Evolutionary conservation across 2,113 vertebrate species (phyloP).

Genomic region (Kryptolebias marmoratus): DNA sequence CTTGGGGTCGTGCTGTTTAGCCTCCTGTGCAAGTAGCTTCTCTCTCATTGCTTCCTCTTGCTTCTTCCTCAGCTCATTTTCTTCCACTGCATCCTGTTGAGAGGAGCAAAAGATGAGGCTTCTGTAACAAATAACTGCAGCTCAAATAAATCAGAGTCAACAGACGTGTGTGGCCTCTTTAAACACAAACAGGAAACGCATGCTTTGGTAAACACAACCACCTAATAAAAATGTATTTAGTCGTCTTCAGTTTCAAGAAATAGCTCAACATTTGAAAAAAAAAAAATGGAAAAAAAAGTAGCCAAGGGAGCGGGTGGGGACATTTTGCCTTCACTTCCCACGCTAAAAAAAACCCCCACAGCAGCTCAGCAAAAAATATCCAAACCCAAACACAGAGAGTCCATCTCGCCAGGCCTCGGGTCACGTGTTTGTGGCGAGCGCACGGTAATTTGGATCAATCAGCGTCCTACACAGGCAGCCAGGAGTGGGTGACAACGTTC

Average conservation of each 20-base stretch:
- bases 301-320: background rate
- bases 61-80: conserved; percentile 91
- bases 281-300: background rate
- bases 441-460: conserved; percentile 4
- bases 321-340: background rate
- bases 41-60: conserved; percentile 94
- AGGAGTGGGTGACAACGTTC: background rate
- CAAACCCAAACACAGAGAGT: background rate
- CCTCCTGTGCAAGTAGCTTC: conserved; percentile 94
- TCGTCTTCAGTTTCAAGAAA: background rate
- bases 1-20: conserved; percentile 94
- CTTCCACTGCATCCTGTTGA: conserved; percentile 89
- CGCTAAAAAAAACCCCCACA: background rate
- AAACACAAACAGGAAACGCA: conserved; percentile 25
- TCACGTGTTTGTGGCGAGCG: conserved; percentile 3
- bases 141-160: conserved; percentile 30
- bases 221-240: background rate
- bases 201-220: conserved; percentile 17
- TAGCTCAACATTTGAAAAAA: background rate
- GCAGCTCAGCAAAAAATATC: background rate
- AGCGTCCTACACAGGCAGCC: background rate
- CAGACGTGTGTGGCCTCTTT: background rate
- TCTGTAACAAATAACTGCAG: conserved; percentile 23
- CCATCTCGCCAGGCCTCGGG: background rate
- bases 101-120: conserved; percentile 28